Evolutionary conservation across 2,888 invertebrate species (phyloP), one percentile per base, ranked within the genome.

Genomic region (Folsomia candida): DNA sequence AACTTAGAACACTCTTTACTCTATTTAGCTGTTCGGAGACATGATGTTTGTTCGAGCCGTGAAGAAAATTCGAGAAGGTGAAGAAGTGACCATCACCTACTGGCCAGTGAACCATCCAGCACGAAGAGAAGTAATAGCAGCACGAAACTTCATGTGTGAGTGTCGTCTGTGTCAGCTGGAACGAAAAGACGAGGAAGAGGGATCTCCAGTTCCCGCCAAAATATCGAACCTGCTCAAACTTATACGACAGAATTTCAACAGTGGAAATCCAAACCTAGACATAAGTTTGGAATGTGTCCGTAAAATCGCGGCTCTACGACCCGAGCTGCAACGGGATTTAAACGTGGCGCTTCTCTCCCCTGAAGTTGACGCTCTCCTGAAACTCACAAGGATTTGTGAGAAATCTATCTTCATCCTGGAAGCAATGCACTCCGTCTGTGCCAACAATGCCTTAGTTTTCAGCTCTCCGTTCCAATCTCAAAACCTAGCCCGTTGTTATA

Each of bases 41-140:
- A 29, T 62, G 2, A 62, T 62, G 62, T 28, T 62, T 18, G 27
- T 62, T 18, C 6, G 62, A 20, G 62, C 62, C 4, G 29, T 62
- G 11, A 62, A 26, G 22, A 4, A 9, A 6, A 62, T 62, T 20
- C 3, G 2, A 9, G 20, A 28, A 14, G 62, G 29, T 26, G n/a
- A 26, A 6, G 62, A 62, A 28, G 62, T 62, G 18, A 62, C 62
- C 22, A 62, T 62, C 24, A 62, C 28, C 29, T 62, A 62, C 29
- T 25, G 27, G 3, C 3, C 62, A 26, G 14, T 18, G 2, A 29
- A 18, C 2, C n/a, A 11, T 6, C 6, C 62, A 2, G 4, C 25
- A 2, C 27, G 62, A 22, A 27, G 11, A 22, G n/a, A 29, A 22
- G 22, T 28, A 3, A 62, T 62, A 29, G 29, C 26, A n/a, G 27